phyloP scores from a whole-genome alignment of 2,113 vertebrate genomes.

The Engraulis encrasicolus region DNA sequence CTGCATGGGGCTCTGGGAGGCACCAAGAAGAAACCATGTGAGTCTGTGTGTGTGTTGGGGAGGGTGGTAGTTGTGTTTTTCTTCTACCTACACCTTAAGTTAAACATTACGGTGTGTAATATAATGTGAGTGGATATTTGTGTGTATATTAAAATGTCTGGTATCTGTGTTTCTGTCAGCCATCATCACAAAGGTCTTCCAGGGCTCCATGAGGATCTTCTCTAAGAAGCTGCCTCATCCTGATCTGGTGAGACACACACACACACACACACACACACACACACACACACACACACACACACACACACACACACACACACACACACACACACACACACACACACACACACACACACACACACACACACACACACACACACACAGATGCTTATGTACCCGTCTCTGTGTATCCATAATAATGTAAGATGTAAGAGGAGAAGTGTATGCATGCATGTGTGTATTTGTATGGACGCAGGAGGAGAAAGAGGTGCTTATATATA shows the following conservation, averaged over 20 bases:
- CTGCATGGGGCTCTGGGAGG: conserved; percentile 91
- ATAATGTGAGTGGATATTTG: background rate
- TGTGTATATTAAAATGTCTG: background rate
- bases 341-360: no score
- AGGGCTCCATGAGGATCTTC: conserved; percentile 97
- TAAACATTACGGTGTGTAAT: background rate
- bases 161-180: conserved; percentile 68
- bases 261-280: background rate
- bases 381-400: no score
- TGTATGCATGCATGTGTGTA: no score
- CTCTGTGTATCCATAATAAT: no score
- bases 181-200: conserved; percentile 92
- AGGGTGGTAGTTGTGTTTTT: background rate
- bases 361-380: no score
- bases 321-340: background rate
- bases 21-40: conserved; percentile 92
- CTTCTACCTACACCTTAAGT: no score
- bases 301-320: background rate
- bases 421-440: no score
- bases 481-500: no score
- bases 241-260: conserved; percentile 74
- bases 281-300: conserved; percentile 7
- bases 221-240: conserved; percentile 96
- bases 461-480: no score
- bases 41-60: conserved; percentile 62